phyloP scores from a whole-genome alignment of 2,888 invertebrate genomes.

The Hoplodrina ambigua region DNA sequence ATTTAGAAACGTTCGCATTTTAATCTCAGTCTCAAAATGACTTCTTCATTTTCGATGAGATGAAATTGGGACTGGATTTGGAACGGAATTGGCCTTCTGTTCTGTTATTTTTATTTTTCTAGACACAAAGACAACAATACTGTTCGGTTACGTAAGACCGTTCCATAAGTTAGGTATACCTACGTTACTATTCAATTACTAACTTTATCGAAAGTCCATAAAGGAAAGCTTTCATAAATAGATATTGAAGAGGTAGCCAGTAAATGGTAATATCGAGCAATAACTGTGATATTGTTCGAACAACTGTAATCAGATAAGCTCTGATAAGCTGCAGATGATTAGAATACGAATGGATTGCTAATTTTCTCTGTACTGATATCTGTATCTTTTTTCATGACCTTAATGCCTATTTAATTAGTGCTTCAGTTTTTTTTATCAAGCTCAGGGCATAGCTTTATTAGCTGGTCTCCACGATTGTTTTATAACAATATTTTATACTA shows the following conservation, averaged over 20 bases:
- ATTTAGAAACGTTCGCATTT: no score
- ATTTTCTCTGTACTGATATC: constrained; percentile 27
- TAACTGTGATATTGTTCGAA: constrained; percentile 35
- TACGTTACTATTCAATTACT: background rate
- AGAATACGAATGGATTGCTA: constrained; percentile 13
- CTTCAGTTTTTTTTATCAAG: background rate
- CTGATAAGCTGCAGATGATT: constrained; percentile 30
- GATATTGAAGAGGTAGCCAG: constrained; percentile 4
- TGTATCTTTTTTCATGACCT: background rate
- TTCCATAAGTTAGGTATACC: background rate
- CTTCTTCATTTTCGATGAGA: no score
- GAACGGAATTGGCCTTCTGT: background rate
- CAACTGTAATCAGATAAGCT: constrained; percentile 27
- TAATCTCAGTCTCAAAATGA: no score
- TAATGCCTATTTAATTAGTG: background rate
- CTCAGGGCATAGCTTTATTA: no score
- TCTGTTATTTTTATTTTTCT: background rate
- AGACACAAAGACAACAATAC: background rate
- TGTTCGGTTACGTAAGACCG: background rate
- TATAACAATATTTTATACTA: no score
- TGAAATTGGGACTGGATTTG: no score
- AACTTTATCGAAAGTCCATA: constrained; percentile 11
- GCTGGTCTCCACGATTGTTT: background rate
- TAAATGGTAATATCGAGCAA: constrained; percentile 15
- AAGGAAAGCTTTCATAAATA: constrained; percentile 10